These are phyloP conservation scores for Drosophila fungiperda DNA, from an alignment of 2,888 invertebrate species.

Conservation along the genomic window DNA sequence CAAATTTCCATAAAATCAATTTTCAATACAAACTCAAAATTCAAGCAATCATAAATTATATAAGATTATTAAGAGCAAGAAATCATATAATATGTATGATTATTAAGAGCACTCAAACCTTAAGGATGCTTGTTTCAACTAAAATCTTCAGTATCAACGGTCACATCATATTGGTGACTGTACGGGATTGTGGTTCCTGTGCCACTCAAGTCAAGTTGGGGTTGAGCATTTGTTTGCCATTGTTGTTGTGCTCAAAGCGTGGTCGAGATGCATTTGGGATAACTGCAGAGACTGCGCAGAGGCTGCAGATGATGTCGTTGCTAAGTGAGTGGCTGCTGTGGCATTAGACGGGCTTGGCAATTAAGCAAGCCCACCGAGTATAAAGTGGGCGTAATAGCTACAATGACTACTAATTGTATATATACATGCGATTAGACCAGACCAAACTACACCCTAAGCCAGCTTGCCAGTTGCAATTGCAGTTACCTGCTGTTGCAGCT, in stretches of 20 bases:
- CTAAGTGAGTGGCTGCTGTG: conserved; percentile 38
- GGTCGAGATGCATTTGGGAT: conserved; percentile 36
- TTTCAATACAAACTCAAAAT: background rate
- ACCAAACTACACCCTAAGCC: conserved; percentile 29
- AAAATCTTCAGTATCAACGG: background rate
- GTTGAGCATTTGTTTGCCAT: conserved; percentile 29
- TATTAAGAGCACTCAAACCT: background rate
- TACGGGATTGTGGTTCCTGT: conserved; percentile 15
- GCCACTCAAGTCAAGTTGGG: conserved; percentile 31
- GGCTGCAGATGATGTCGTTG: conserved; percentile 19
- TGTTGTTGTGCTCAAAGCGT: conserved; percentile 23
- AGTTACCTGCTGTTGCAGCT: conserved; percentile 40
- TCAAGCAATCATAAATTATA: background rate
- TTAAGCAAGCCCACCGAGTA: conserved; percentile 35
- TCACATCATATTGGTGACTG: conserved; percentile 4
- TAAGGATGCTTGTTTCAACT: background rate
- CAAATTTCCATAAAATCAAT: background rate
- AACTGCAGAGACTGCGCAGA: conserved; percentile 26
- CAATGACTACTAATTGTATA: conserved; percentile 71
- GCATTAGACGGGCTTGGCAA: conserved; percentile 44
- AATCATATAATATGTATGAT: background rate
- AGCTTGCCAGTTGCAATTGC: conserved; percentile 17
- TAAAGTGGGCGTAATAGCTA: conserved; percentile 51
- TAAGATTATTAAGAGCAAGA: background rate
- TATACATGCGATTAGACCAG: conserved; percentile 38